Base-by-base conservation (phyloP, 2,797 vertebrate genomes). In the Aeoliscus strigatus region DNA sequence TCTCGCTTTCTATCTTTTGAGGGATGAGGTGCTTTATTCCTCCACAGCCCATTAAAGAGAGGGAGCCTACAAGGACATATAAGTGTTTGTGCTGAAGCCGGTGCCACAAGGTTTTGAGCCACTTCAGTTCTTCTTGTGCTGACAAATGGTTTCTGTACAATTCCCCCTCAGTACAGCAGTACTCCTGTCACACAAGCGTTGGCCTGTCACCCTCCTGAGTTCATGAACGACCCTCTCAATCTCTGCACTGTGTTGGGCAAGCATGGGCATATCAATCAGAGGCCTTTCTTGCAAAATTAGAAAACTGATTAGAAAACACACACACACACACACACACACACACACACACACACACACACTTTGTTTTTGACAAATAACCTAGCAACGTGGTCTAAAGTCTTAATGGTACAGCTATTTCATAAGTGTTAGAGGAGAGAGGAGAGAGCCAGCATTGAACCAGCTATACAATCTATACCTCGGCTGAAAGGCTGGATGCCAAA, bases 141-240 rank as follows among this genome's bases (percentile, higher is more conserved):
- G 32, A 67, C 44, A 66, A 67, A 63, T 37, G 41, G 39, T 38
- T 2, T 10, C 7, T 5, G 41, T 16, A 6, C n/a, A 6, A 9
- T 5, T 15, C 16, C 17, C 27, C 14, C 21, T 28, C 17, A 4
- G 37, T 61, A 38, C 45, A 55, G 72, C 62, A 60, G 53, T 57
- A 48, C 41, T 70, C 45, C 53, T 65, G 48, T 75, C 43, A 60
- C 52, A 66, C 4, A 12, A 53, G 44, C 38, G 18, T 44, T 24
- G 21, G 27, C 44, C 55, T 43, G 34, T 16, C 40, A 34, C 44
- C 44, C 40, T 72, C 35, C 37, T 50, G 60, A 52, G 37, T 66
- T 71, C 38, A 57, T 52, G 64, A 70, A 73, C 60, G 65, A 69
- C 58, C 57, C 64, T 55, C 57, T 70, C 25, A 9, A 27, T 59